Conservation (phyloP, 2,797 vertebrate genomes). For the Typhlichthys eigenmanni region DNA sequence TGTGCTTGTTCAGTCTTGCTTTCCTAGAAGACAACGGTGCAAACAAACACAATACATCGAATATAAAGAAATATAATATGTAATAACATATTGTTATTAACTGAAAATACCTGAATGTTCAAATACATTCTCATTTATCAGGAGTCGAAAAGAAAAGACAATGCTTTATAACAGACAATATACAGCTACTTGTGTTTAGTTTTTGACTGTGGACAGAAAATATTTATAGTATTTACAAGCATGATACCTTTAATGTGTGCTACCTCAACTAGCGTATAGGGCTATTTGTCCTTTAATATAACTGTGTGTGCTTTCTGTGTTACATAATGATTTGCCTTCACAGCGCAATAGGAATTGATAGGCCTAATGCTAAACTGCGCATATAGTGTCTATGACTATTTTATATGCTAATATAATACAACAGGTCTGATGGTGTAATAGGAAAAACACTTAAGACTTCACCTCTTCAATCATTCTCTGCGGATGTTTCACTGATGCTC, state of each 20-base stretch:
- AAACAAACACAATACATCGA: background rate
- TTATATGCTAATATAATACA: constrained; percentile 21
- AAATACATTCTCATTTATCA: too few relatives aligned
- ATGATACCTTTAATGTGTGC: background rate
- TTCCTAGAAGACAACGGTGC: constrained; percentile 4
- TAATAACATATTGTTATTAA: too few relatives aligned
- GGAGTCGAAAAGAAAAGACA: too few relatives aligned
- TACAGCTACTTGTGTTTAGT: background rate
- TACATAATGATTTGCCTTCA: constrained; percentile 14
- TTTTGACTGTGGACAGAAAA: background rate
- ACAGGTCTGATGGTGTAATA: constrained; percentile 35
- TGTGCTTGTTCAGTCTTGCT: constrained; percentile 9
- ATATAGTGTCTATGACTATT: constrained; percentile 18
- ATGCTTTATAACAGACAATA: too few relatives aligned
- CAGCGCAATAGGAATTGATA: constrained; percentile 35
- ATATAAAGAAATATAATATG: background rate
- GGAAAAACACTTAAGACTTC: constrained; percentile 13
- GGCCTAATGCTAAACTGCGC: constrained; percentile 28
- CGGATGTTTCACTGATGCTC: too few relatives aligned
- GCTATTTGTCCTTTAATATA: background rate
- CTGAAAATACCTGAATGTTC: too few relatives aligned
- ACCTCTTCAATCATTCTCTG: too few relatives aligned
- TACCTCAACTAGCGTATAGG: too few relatives aligned
- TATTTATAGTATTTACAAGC: background rate
- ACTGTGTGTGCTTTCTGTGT: constrained; percentile 4